Conservation (phyloP, 2,797 vertebrate genomes). For the Ctenochaetus hawaiiensis region DNA sequence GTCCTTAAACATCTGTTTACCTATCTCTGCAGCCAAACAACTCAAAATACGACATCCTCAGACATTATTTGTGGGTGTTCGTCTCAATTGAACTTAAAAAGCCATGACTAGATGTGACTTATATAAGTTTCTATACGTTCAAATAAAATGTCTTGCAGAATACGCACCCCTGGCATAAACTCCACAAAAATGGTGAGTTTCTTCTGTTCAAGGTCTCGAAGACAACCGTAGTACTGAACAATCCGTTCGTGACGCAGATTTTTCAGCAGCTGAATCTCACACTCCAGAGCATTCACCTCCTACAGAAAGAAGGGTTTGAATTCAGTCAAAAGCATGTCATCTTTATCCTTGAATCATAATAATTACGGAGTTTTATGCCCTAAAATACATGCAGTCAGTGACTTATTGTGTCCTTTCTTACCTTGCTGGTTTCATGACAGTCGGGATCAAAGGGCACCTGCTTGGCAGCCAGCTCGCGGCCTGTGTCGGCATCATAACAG, state of each 20-base stretch:
- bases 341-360: not conserved
- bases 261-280: conserved; percentile 96
- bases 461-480: conserved; percentile 93
- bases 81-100: not conserved
- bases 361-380: not conserved
- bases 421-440: conserved; percentile 95
- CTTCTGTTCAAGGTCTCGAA: conserved; percentile 90
- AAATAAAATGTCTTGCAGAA: conserved; percentile 9
- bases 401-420: conserved; percentile 66
- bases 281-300: conserved; percentile 96
- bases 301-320: conserved; percentile 52
- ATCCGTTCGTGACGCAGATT: conserved; percentile 93
- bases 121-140: not conserved
- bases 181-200: conserved; percentile 95
- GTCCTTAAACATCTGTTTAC: conserved; percentile 28
- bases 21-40: conserved; percentile 19
- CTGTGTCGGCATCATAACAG: conserved; percentile 93
- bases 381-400: not conserved
- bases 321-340: not conserved
- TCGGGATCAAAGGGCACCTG: conserved; percentile 94
- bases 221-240: conserved; percentile 93
- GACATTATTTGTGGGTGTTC: not conserved
- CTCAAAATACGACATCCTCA: not conserved
- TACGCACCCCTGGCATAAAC: conserved; percentile 94
- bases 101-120: not conserved